A percentile compares a stretch with the other conserved stretches of the same genome.
Conservation (phyloP, 2,797 vertebrate genomes). For the Etheostoma nigrum region DNA sequence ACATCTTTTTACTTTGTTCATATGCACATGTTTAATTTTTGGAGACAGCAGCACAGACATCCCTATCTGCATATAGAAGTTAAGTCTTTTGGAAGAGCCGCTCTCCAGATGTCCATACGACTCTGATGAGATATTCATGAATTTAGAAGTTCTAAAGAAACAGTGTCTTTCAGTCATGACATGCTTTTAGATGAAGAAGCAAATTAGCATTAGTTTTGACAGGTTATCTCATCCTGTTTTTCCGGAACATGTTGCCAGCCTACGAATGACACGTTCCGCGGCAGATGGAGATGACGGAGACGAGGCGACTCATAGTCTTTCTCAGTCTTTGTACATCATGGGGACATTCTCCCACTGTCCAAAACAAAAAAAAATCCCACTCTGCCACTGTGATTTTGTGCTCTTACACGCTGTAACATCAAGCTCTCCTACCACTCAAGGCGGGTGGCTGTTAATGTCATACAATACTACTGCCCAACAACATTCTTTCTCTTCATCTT, state of each 20-base stretch:
- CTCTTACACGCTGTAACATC: background rate
- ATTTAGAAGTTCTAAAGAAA: conserved; percentile 16
- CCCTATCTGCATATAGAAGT: conserved; percentile 6
- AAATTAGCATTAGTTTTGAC: conserved; percentile 18
- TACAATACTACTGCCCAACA: conserved; percentile 18
- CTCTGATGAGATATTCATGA: background rate
- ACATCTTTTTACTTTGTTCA: background rate
- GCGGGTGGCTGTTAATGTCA: background rate
- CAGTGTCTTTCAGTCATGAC: background rate
- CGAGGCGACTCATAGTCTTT: background rate
- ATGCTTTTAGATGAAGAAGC: background rate
- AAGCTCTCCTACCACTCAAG: conserved; percentile 14
- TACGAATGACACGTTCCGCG: conserved; percentile 29
- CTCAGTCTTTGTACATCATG: too few relatives aligned
- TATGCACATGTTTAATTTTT: background rate
- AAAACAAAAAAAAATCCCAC: background rate
- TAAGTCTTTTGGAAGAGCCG: conserved; percentile 24
- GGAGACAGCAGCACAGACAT: conserved; percentile 15
- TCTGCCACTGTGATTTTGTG: too few relatives aligned
- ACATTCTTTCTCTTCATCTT: conserved; percentile 25
- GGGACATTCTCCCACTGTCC: background rate
- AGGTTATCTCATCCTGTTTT: conserved; percentile 31
- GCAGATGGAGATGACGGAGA: conserved; percentile 53
- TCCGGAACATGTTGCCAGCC: conserved; percentile 25
- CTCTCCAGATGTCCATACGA: background rate